Percentiles rank a stretch among this genome's conserved stretches.
Evolutionary conservation across 2,797 vertebrate genomes (phyloP).

Genomic region (Cossypha niveicapilla): DNA sequence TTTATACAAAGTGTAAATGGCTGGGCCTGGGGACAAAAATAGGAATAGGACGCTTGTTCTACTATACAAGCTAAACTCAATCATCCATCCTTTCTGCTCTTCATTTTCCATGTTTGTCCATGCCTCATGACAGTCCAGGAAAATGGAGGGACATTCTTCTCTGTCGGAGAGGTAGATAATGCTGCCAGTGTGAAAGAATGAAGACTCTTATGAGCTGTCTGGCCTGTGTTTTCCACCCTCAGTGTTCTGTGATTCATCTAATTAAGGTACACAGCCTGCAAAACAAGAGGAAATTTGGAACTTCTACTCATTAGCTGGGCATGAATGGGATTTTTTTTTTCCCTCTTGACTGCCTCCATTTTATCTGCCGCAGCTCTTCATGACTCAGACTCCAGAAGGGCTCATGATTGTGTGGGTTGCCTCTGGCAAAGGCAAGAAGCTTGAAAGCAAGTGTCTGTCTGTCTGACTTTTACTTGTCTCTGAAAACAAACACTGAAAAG

Average conservation of each 20-base stretch:
- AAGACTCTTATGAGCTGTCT: conserved; percentile 18
- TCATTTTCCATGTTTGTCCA: neutral
- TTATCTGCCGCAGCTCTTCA: conserved; percentile 6
- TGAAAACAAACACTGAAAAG: conserved; percentile 57
- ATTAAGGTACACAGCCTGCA: conserved; percentile 45
- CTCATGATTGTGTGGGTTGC: conserved; percentile 50
- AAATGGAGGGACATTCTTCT: neutral
- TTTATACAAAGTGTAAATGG: neutral
- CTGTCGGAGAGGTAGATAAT: neutral
- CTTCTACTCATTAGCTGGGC: conserved; percentile 16
- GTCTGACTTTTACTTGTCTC: conserved; percentile 39
- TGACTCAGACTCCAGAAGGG: conserved; percentile 64
- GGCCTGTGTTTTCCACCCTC: conserved; percentile 9
- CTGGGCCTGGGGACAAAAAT: neutral
- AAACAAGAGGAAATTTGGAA: conserved; percentile 53
- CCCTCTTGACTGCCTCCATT: conserved; percentile 33
- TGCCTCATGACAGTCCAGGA: neutral
- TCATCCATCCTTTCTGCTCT: neutral
- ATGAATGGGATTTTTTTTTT: conserved; percentile 14
- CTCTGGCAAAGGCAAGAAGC: conserved; percentile 52
- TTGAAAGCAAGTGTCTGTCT: conserved; percentile 54
- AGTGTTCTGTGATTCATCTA: conserved; percentile 49
- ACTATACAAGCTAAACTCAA: neutral
- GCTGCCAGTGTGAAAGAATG: conserved; percentile 24
- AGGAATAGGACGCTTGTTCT: neutral